Evolutionary conservation across 1,140 invertebrate species (phyloP).

Genomic region (Drosophila kepulauana): DNA sequence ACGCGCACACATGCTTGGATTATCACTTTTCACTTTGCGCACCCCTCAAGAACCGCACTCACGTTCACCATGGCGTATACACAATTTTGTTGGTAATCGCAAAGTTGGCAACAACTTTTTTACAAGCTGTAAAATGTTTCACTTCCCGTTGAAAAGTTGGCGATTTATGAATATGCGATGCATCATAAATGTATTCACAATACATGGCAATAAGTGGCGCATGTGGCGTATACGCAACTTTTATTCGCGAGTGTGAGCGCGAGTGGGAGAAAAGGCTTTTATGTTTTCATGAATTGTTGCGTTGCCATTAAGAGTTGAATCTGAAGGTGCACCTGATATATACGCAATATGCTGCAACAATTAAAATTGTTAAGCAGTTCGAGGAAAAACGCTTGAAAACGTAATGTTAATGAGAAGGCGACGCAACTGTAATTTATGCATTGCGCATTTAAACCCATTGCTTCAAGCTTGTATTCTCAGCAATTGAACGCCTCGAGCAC

Average conservation of each 20-base stretch:
- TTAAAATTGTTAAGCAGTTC: constrained; percentile 11
- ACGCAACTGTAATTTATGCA: background rate
- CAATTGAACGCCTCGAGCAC: constrained; percentile 24
- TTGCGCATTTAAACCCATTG: constrained; percentile 7
- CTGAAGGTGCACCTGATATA: background rate
- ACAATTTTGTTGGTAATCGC: constrained; percentile 19
- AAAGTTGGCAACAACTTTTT: constrained; percentile 35
- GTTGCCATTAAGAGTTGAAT: background rate
- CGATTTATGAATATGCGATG: constrained; percentile 38
- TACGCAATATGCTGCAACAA: constrained; percentile 9
- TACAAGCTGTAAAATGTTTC: constrained; percentile 31
- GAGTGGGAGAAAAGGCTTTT: background rate
- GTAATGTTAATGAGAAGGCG: background rate
- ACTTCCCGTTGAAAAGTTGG: constrained; percentile 32
- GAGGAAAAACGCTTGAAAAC: too few relatives aligned
- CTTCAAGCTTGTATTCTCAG: constrained; percentile 12
- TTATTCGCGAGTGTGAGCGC: constrained; percentile 5
- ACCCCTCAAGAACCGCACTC: background rate
- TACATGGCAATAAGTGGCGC: constrained; percentile 2
- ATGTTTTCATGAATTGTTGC: background rate
- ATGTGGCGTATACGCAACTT: constrained; percentile 55
- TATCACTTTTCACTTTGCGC: constrained; percentile 8
- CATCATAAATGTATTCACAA: constrained; percentile 24
- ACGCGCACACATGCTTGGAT: constrained; percentile 9
- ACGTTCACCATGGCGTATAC: constrained; percentile 14